Base-by-base conservation (phyloP, 2,113 vertebrate genomes). In the Elephantulus edwardii region DNA sequence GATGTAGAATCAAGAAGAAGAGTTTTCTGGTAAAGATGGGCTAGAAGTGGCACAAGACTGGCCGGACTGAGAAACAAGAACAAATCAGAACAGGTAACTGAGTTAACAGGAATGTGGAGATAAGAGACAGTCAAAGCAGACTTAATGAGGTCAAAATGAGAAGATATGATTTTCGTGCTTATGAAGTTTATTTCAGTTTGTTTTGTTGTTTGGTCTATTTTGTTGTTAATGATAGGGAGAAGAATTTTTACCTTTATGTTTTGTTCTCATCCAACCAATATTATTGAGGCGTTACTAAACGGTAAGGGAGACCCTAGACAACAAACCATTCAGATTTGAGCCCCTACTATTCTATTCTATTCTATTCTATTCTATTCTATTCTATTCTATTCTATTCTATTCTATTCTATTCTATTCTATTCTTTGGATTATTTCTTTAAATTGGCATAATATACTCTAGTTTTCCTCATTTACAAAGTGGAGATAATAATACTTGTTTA, bases 101-200 rank as follows among this genome's bases (percentile, higher is more conserved):
- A 50, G 5, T 17, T 48, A 13, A n/a, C 6, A 13, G 35, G 46
- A 13, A 46, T 10, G n/a, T n/a, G n/a, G n/a, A n/a, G n/a, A n/a
- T n/a, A n/a, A n/a, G 22, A 66, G 50, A 33, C 35, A 35, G 68
- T n/a, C 40, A 58, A 82, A 56, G 20, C 20, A 52, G 83, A 62
- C 8, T 33, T 22, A 76, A 10, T 40, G 54, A n/a, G 82, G n/a
- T 16, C 46, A 92, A n/a, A n/a, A n/a, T n/a, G n/a, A n/a, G n/a
- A n/a, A n/a, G n/a, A n/a, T n/a, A n/a, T n/a, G n/a, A n/a, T n/a
- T n/a, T n/a, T n/a, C n/a, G 8, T 86, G 28, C 81, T 92, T 52
- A 80, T 77, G n/a, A 88, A 64, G 17, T 92, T 13, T 46, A 40
- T 38, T 78, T 77, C 52, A 60, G 79, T 91, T 52, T 80, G 88